Evolutionary conservation across 2,888 invertebrate species (phyloP).

Genomic region (Agrochola macilenta): DNA sequence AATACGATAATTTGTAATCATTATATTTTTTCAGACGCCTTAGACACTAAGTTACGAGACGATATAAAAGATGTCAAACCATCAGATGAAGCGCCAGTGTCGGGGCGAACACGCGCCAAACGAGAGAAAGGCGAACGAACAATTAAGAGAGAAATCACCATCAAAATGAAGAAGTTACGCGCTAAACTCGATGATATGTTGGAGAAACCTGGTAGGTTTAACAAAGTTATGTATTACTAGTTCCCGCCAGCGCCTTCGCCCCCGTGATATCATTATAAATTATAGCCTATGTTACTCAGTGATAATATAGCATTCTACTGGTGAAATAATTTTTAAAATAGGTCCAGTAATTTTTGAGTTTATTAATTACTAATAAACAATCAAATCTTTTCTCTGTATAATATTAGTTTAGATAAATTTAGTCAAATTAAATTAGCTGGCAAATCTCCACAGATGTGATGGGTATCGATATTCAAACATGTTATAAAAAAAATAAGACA

Average conservation of each 20-base stretch:
- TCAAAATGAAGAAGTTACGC: slow-evolving; percentile 70
- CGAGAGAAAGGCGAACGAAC: slow-evolving; percentile 37
- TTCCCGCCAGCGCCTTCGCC: too few species aligned
- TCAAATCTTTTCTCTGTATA: too few species aligned
- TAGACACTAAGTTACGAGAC: slow-evolving; percentile 25
- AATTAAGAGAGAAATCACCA: slow-evolving; percentile 65
- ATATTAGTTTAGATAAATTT: too few species aligned
- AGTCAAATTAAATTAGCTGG: neutral
- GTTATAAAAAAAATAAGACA: neutral
- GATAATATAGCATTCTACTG: too few species aligned
- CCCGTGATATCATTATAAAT: too few species aligned
- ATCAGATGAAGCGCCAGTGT: slow-evolving; percentile 18
- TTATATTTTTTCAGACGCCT: slow-evolving; percentile 17
- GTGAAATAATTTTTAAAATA: too few species aligned
- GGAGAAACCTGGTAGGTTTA: slow-evolving; percentile 71
- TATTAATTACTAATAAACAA: too few species aligned
- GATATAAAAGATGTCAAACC: slow-evolving; percentile 36
- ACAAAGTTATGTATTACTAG: neutral
- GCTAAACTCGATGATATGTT: slow-evolving; percentile 75
- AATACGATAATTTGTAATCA: neutral
- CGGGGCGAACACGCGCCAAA: slow-evolving; percentile 35
- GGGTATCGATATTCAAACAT: neutral
- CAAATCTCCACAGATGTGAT: neutral
- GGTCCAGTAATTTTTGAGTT: too few species aligned
- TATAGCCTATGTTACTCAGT: too few species aligned